A percentile compares a stretch with the other conserved stretches of the same genome.
These are phyloP conservation scores for Dasyprocta punctata DNA, from an alignment of 2,113 vertebrate genomes.

Conservation along the genomic window DNA sequence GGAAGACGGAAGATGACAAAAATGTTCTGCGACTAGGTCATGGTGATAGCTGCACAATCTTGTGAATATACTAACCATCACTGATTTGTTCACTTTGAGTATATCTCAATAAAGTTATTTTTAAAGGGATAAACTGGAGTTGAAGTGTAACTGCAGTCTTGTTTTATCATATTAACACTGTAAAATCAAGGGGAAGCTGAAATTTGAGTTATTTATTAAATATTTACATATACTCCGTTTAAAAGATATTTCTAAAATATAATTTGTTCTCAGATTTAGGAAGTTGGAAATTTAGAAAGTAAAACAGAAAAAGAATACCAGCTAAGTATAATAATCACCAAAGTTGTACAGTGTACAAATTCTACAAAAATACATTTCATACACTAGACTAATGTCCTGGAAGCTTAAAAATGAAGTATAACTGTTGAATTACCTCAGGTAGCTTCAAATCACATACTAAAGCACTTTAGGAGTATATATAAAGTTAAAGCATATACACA, in stretches of 20 bases:
- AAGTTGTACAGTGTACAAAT: not conserved
- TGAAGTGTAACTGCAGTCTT: not conserved
- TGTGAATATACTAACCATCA: not conserved
- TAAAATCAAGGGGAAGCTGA: not conserved
- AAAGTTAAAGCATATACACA: not conserved
- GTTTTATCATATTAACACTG: not conserved
- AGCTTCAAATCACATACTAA: not conserved
- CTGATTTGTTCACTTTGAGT: not conserved
- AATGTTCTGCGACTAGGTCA: not conserved
- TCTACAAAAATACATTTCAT: not conserved
- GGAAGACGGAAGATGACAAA: not conserved
- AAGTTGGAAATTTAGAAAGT: not conserved
- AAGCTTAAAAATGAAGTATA: not conserved
- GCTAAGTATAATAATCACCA: not conserved
- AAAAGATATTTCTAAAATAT: not conserved
- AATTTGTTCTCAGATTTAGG: not conserved
- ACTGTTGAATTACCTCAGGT: not conserved
- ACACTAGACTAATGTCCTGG: not conserved
- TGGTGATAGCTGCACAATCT: not conserved
- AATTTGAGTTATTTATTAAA: not conserved
- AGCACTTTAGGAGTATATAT: not conserved
- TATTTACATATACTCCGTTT: conserved; percentile 4
- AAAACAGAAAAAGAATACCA: not conserved
- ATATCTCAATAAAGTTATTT: not conserved
- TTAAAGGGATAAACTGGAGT: not conserved